Percentiles rank a stretch among this genome's conserved stretches.
These are phyloP conservation scores for Drosophila neotestacea DNA, from an alignment of 2,888 invertebrate species.

Conservation along the genomic window DNA sequence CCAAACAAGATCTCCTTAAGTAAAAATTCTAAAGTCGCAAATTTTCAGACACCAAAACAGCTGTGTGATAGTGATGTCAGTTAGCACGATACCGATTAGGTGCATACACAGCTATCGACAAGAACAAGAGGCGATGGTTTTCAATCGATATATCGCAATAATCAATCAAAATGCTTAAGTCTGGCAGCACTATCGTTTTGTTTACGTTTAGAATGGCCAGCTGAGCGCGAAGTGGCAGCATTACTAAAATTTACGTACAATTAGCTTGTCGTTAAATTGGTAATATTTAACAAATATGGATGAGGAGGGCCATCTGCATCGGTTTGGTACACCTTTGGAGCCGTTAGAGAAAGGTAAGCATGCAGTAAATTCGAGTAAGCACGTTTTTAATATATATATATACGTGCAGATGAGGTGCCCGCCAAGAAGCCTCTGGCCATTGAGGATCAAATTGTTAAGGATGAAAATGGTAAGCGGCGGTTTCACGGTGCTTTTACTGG, in stretches of 20 bases:
- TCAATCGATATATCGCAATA: background rate
- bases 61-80: slow-evolving; percentile 44
- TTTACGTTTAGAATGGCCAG: slow-evolving; percentile 39
- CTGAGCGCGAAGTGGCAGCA: slow-evolving; percentile 18
- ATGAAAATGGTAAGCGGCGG: slow-evolving; percentile 94
- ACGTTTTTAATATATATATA: no score
- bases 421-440: slow-evolving; percentile 91
- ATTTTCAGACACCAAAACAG: slow-evolving; percentile 40
- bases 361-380: rapidly evolving
- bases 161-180: background rate
- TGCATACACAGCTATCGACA: background rate
- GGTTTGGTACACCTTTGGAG: slow-evolving; percentile 93
- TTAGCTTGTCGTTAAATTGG: slow-evolving; percentile 2
- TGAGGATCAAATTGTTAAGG: slow-evolving; percentile 95
- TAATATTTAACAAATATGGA: slow-evolving; percentile 79
- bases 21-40: slow-evolving; percentile 45
- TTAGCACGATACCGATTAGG: background rate
- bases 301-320: slow-evolving; percentile 89
- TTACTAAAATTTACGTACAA: background rate
- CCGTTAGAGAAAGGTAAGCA: slow-evolving; percentile 93
- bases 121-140: background rate
- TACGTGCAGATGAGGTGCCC: slow-evolving; percentile 89
- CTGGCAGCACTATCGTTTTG: slow-evolving; percentile 27
- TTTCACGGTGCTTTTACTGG: slow-evolving; percentile 99
- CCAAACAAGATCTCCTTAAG: slow-evolving; percentile 11